Base-by-base conservation (phyloP, 2,888 invertebrate species). In the Polietes domitor region DNA sequence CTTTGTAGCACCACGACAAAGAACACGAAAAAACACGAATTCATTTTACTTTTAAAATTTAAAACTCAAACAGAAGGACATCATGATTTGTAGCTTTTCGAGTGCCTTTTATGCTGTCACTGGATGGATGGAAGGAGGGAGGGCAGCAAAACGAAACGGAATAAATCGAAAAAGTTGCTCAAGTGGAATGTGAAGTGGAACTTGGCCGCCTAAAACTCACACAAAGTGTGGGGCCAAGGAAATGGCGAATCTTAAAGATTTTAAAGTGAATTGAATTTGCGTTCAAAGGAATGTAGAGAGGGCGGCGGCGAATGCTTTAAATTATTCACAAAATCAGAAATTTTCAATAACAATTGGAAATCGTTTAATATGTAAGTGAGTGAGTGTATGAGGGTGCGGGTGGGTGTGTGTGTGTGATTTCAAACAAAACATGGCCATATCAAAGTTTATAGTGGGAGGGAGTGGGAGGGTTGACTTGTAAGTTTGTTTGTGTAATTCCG, bases 51-150 rank as follows among this genome's bases (percentile, higher is more conserved):
- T 43, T 68, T 24, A 15, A 43, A 81, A 77, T 77, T 70, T 58
- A 74, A 61, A 74, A 77, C 37, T 82, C n/a, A 70, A 77, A 73
- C 70, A 77, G 65, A 73, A 72, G 58, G 47, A 41, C 68, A 71
- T 41, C 15, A 61, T 82, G 58, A 53, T 71, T 71, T 78, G 61
- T 74, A 74, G 77, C 43, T 68, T 77, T 15, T 61, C 50, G 71
- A 71, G 58, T 55, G 17, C 47, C 65, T 81, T 77, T 77, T 77
- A 41, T 72, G 43, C 17, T 28, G 61, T 61, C 61, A 61, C 32
- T 61, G 47, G 15, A 47, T n/a, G n/a, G 32, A 32, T 6, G 32
- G 32, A 50, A 50, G 50, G 50, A 26, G 24, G 47, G 47, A 47
- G 47, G 26, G 3, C 58, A 26, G 26, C 24, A 58, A 3, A 26